Evolutionary conservation across 2,888 invertebrate species (phyloP).

Genomic region (Scrobipalpa atriplicella): DNA sequence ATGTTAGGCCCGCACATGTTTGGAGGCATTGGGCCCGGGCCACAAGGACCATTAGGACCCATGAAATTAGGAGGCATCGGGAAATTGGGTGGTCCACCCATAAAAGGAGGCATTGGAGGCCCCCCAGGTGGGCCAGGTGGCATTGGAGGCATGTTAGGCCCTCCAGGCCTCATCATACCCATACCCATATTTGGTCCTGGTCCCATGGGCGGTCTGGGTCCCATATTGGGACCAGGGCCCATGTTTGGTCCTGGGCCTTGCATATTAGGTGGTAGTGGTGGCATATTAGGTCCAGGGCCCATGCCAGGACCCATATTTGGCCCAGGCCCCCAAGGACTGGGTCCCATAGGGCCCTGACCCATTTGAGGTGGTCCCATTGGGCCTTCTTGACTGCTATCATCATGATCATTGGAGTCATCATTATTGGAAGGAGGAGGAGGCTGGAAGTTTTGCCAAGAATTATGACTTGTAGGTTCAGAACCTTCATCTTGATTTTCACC

Average conservation of each 20-base stretch:
- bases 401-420: conserved; percentile 52
- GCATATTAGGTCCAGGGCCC: conserved; percentile 30
- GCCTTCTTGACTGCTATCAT: conserved; percentile 35
- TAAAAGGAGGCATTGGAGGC: conserved; percentile 51
- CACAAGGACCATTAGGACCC: conserved; percentile 46
- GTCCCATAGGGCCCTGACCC: conserved; percentile 35
- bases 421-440: conserved; percentile 38
- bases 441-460: conserved; percentile 53
- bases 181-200: conserved; percentile 44
- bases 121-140: conserved; percentile 32
- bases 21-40: conserved; percentile 48
- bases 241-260: conserved; percentile 41
- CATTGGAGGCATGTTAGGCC: conserved; percentile 29
- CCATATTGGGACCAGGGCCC: conserved; percentile 42
- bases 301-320: conserved; percentile 34
- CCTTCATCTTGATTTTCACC: conserved; percentile 46
- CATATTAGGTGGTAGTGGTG: conserved; percentile 33
- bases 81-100: conserved; percentile 66
- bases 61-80: conserved; percentile 43
- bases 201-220: conserved; percentile 44
- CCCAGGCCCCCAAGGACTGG: conserved; percentile 38
- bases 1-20: conserved; percentile 68
- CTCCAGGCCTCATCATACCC: conserved; percentile 32
- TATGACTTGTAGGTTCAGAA: conserved; percentile 49
- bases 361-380: conserved; percentile 37